Percentiles rank a stretch among this genome's conserved stretches.
Conservation (phyloP, 1,140 invertebrate species). For the Zaprionus gabonicus region DNA sequence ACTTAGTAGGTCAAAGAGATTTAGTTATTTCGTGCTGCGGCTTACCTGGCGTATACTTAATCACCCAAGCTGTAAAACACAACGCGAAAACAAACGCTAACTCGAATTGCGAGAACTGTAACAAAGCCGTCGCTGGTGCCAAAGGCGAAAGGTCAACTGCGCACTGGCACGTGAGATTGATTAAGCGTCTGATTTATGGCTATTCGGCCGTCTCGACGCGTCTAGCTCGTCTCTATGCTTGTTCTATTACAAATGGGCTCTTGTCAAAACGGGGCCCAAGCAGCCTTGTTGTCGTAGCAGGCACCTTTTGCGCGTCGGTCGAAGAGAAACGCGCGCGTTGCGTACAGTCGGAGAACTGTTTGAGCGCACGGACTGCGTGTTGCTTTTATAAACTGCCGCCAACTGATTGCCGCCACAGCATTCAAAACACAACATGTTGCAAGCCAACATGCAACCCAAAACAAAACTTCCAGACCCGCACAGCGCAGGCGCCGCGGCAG, state of each 20-base stretch:
- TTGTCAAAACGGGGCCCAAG: neutral
- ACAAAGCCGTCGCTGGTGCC: constrained; percentile 13
- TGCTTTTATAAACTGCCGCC: constrained; percentile 63
- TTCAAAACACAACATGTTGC: constrained; percentile 81
- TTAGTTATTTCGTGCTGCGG: constrained; percentile 39
- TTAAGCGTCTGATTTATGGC: constrained; percentile 72
- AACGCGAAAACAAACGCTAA: constrained; percentile 6
- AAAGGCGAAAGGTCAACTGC: constrained; percentile 53
- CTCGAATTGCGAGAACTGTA: constrained; percentile 18
- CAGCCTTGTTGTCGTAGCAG: neutral
- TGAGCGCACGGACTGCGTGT: constrained; percentile 9
- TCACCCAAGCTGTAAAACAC: constrained; percentile 47
- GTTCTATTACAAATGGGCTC: constrained; percentile 15
- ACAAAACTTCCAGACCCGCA: constrained; percentile 43
- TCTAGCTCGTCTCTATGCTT: neutral
- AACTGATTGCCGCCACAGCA: constrained; percentile 55
- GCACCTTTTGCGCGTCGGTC: neutral
- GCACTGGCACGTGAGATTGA: constrained; percentile 72
- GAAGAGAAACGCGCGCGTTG: constrained; percentile 57
- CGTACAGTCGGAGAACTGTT: constrained; percentile 54
- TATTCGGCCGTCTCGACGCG: constrained; percentile 1
- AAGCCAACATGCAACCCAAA: constrained; percentile 59
- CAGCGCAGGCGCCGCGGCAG: constrained; percentile 47
- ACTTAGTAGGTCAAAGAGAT: constrained; percentile 61
- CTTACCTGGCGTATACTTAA: constrained; percentile 77